phyloP scores from a whole-genome alignment of 92 coral and sea anemone genomes.

The Phenganax subtilis region DNA sequence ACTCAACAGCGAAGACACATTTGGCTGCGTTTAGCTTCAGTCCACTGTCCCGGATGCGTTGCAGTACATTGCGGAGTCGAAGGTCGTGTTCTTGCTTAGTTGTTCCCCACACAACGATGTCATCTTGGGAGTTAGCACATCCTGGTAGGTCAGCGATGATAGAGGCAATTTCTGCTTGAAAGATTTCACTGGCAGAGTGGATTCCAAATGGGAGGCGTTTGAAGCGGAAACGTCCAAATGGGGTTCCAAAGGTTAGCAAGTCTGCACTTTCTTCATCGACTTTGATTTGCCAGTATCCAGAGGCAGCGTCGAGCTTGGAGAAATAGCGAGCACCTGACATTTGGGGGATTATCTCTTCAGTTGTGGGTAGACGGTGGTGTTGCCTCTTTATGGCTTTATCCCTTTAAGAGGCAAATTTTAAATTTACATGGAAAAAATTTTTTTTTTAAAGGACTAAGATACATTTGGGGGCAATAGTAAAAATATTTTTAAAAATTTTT shows the following conservation, averaged over 20 bases:
- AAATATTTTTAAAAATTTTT: not conserved
- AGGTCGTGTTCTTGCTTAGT: slow-evolving; percentile 9
- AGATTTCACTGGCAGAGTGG: too few relatives aligned
- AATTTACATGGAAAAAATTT: not conserved
- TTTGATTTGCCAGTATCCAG: slow-evolving; percentile 16
- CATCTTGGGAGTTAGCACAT: too few relatives aligned
- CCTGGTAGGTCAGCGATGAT: too few relatives aligned
- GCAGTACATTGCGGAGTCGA: not conserved
- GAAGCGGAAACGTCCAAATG: too few relatives aligned
- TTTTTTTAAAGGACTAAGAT: not conserved
- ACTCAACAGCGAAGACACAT: not conserved
- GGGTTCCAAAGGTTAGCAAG: too few relatives aligned
- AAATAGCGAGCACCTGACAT: not conserved
- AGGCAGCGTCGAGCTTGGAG: slow-evolving; percentile 1
- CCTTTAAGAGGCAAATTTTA: slow-evolving; percentile 10
- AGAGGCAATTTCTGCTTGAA: too few relatives aligned
- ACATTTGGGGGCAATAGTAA: not conserved
- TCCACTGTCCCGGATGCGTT: not conserved
- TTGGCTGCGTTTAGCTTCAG: not conserved
- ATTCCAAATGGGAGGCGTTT: too few relatives aligned
- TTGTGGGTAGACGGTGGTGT: slow-evolving; percentile 1
- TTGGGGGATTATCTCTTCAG: not conserved
- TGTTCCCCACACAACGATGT: too few relatives aligned
- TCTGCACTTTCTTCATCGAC: slow-evolving; percentile 9
- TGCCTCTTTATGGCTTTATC: slow-evolving; percentile 9